Percentiles rank a stretch among this genome's conserved stretches.
Evolutionary conservation across 2,113 vertebrate species (phyloP).

Genomic region (Xenotilapia leptura): DNA sequence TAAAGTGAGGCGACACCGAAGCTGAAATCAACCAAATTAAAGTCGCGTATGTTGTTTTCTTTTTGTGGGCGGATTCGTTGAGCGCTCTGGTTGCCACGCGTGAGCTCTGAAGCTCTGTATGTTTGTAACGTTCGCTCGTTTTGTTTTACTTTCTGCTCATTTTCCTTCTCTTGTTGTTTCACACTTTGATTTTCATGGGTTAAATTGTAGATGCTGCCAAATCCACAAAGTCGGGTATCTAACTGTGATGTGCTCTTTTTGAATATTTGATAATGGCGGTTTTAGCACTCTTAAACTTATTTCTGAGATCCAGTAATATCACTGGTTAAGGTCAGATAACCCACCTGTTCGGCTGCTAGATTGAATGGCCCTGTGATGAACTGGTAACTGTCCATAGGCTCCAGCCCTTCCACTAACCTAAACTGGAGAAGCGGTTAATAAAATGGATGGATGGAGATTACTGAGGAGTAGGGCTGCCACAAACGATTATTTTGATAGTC

Average conservation of each 20-base stretch:
- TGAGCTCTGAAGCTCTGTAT: accelerated
- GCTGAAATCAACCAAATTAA: not conserved
- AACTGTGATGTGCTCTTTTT: not conserved
- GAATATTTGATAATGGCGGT: accelerated
- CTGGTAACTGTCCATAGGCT: not conserved
- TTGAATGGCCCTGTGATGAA: not conserved
- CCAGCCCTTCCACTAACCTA: not conserved
- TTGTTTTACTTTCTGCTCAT: not conserved
- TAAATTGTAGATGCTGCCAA: not conserved
- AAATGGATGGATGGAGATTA: accelerated
- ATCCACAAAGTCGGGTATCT: not conserved
- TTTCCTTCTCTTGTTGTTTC: not conserved
- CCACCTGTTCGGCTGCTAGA: not conserved
- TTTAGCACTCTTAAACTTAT: not conserved
- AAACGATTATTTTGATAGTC: too few relatives aligned
- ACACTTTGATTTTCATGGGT: not conserved
- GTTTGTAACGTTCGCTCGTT: accelerated
- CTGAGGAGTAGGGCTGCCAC: not conserved
- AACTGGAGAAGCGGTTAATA: not conserved
- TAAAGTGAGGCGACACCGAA: accelerated
- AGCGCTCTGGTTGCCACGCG: accelerated
- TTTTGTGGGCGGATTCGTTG: not conserved
- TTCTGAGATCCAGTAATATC: not conserved
- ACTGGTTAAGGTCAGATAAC: not conserved
- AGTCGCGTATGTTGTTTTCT: not conserved